Percentiles rank a stretch among this genome's conserved stretches.
Evolutionary conservation across 2,888 invertebrate genomes (phyloP).

Genomic region (Thalpophila matura): DNA sequence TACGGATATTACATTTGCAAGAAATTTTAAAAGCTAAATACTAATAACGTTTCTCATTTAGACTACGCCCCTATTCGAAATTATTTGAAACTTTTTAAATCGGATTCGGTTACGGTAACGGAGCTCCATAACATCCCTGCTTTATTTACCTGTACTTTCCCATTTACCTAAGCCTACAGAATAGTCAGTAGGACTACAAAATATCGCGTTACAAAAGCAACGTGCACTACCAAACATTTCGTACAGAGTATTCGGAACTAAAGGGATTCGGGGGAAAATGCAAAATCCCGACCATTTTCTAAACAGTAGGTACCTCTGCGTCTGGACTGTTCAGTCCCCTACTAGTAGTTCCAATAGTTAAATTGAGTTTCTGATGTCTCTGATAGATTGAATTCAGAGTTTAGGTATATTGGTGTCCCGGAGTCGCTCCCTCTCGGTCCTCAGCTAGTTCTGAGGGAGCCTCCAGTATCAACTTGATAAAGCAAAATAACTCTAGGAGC

Average conservation of each 20-base stretch:
- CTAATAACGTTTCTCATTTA: too few relatives aligned
- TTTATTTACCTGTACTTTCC: neutral
- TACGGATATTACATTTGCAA: too few relatives aligned
- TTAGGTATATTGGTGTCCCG: too few relatives aligned
- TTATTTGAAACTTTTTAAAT: too few relatives aligned
- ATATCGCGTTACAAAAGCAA: constrained; percentile 39
- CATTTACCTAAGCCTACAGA: neutral
- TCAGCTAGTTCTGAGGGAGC: too few relatives aligned
- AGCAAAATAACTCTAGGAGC: too few relatives aligned
- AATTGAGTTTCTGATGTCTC: constrained; percentile 3
- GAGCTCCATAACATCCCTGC: too few relatives aligned
- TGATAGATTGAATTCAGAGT: neutral
- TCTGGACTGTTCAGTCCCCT: constrained; percentile 62
- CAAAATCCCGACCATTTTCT: constrained; percentile 74
- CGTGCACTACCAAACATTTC: constrained; percentile 47
- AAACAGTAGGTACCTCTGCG: constrained; percentile 68
- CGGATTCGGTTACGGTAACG: too few relatives aligned
- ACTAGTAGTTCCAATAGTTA: constrained; percentile 47
- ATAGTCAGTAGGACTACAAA: neutral
- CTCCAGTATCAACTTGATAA: too few relatives aligned
- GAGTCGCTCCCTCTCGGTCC: too few relatives aligned
- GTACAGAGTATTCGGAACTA: constrained; percentile 29
- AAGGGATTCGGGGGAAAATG: constrained; percentile 63
- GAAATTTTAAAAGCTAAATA: too few relatives aligned
- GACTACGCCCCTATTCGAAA: too few relatives aligned